Evolutionary conservation across 2,797 vertebrate species (phyloP), one percentile per base, ranked within the genome.

Genomic region (Hybognathus amarus): DNA sequence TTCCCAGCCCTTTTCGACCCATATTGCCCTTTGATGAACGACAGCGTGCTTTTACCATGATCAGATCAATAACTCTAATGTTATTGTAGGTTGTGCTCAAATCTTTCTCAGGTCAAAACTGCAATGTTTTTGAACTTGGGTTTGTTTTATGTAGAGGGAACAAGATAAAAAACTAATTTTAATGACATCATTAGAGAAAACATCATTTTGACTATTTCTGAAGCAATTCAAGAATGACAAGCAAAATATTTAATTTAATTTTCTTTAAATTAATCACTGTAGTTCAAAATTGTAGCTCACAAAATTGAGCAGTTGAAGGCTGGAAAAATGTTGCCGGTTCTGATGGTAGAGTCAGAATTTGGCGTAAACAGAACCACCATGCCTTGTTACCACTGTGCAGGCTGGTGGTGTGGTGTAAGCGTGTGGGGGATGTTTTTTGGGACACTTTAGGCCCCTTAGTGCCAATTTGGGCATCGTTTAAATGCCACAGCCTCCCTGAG

Each of bases 41-140:
- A 33, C n/a, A 18, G 36, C 13, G 0, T 76, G 50, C 15, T 67
- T 52, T 56, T 52, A 68, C 33, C 1, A 3, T 61, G 36, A 77
- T 61, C 54, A 27, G n/a, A 27, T 56, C 42, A 56, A 77, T 15
- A 18, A n/a, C 5, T 56, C 2, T n/a, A 10, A 18, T 52, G 30
- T 66, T 52, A n/a, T 20, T 78, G 27, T 52, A 33, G 6, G 17
- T 22, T 7, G 40, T 27, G 50, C 12, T 75, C 30, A 36, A 4
- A n/a, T 74, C 47, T 52, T 22, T 33, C n/a, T 30, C 9, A 40
- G 66, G 36, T 56, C n/a, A 50, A 24, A 24, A 38, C 2, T 15
- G 77, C n/a, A 38, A 67, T 38, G 45, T 79, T n/a, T 79, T 69
- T 56, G 64, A 79, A 69, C 9, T 54, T 36, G 10, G 8, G 11